Percentiles rank a stretch among this genome's conserved stretches.
These are phyloP conservation scores for Lophotriccus pileatus DNA, from an alignment of 2,797 vertebrate genomes.

Conservation along the genomic window DNA sequence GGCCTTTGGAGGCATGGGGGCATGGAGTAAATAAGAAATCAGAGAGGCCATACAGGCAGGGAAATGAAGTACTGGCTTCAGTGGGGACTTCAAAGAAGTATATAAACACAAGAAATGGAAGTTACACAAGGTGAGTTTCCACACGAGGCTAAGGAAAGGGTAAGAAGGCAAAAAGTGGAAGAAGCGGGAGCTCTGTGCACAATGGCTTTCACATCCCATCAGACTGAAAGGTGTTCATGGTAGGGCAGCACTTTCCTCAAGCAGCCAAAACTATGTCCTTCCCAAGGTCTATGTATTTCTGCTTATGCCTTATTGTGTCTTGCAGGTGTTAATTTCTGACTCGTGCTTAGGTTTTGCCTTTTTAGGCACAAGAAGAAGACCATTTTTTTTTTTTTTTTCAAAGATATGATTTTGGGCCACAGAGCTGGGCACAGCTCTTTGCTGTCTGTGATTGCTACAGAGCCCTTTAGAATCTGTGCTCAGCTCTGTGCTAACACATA, in stretches of 20 bases:
- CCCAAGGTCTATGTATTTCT: not conserved
- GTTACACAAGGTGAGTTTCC: not conserved
- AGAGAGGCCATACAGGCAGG: not conserved
- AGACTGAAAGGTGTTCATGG: not conserved
- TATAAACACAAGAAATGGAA: not conserved
- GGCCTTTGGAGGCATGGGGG: fast-evolving
- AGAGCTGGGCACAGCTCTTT: not conserved
- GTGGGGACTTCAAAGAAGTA: not conserved
- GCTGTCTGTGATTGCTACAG: not conserved
- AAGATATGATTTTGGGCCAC: not conserved
- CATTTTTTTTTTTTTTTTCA: not conserved
- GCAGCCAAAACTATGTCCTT: not conserved
- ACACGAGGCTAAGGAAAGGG: not conserved
- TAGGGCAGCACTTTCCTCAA: not conserved
- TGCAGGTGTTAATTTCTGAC: not conserved
- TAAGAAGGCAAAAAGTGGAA: not conserved
- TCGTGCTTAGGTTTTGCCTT: too few relatives aligned
- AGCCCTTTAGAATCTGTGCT: not conserved
- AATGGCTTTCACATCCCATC: not conserved
- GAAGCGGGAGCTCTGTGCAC: not conserved
- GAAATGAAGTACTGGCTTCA: not conserved
- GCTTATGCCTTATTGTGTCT: not conserved
- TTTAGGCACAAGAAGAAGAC: not conserved
- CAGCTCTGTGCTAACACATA: not conserved
- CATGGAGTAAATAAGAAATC: not conserved